Conservation (phyloP, 2,888 invertebrate species). For the Drosophila meridiana region DNA sequence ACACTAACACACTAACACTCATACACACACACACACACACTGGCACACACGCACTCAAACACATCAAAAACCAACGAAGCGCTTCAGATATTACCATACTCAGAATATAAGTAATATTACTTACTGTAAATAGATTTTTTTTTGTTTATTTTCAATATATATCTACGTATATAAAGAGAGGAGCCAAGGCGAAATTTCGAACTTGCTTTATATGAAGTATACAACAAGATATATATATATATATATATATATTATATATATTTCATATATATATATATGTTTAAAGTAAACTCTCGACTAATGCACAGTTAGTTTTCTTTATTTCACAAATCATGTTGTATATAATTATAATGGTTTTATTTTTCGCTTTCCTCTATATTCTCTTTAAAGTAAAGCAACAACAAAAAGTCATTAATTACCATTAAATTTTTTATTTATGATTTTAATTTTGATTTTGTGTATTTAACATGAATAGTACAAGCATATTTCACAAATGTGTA, state of each 20-base stretch:
- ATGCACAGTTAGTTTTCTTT: neutral
- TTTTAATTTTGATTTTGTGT: conserved; percentile 21
- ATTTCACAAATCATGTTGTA: conserved; percentile 30
- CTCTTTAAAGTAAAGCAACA: neutral
- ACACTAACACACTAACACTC: conserved; percentile 15
- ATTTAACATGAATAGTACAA: conserved; percentile 58
- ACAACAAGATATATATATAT: conserved; percentile 4
- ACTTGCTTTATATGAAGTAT: conserved; percentile 1
- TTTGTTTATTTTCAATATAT: conserved; percentile 20
- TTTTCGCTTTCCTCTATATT: neutral
- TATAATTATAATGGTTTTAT: conserved; percentile 27
- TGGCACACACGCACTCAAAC: conserved; percentile 11
- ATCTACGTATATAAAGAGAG: conserved; percentile 5
- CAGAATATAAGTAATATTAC: conserved; percentile 71
- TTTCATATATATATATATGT: neutral
- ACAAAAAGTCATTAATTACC: conserved; percentile 11
- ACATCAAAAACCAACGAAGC: conserved; percentile 39
- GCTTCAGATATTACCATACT: conserved; percentile 80
- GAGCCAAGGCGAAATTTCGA: conserved; percentile 3
- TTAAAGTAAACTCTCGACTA: conserved; percentile 19
- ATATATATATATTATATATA: neutral
- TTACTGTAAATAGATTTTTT: conserved; percentile 64
- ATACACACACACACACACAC: conserved; percentile 10
- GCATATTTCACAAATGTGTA: conserved; percentile 39
- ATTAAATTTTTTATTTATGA: conserved; percentile 8